Evolutionary conservation across 2,113 vertebrate species (phyloP), one percentile per base, ranked within the genome.

Genomic region (zebrafish (Danio rerio)): DNA sequence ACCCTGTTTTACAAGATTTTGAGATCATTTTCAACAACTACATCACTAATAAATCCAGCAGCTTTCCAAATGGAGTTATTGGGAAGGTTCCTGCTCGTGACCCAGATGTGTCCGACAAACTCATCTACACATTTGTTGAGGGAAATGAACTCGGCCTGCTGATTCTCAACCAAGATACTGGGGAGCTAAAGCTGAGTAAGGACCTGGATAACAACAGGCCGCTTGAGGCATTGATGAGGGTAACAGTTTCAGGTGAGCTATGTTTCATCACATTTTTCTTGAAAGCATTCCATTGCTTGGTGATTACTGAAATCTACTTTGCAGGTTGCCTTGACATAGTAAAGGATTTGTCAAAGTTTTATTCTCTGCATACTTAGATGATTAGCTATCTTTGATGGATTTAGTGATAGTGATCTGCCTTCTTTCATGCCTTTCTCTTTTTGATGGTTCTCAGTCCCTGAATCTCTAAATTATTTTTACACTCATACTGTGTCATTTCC

Each of bases 21-120:
- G 95, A 96, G 92, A 96, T 97, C 80, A 94, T 97, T 75, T 97
- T 97, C 90, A 97, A 97, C 89, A 95, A 97, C 91, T 97, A 96
- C 0, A 93, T 96, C 84, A 96, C 94, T 80, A 96, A 96, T 84
- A 95, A 95, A 78, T 96, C 96, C 78, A 95, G 92, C 86, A 96
- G 96, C 84, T 97, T 96, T 86, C 96, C 96, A 15, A 88, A 90
- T 0, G 95, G 95, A 0, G 94, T 96, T n/a, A 97, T 97, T 0
- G 96, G 96, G 61, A 96, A 94, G 88, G 92, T 97, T 68, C 96
- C 96, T 0, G 96, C 96, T 20, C 93, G 92, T 0, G 96, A 97
- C 83, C 96, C 96, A 0, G 96, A 97, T 87, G 92, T 96, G 43
- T 96, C 95, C 0, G 96, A 96, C 86, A 94, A 92, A 84, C 93